A percentile compares a stretch with the other conserved stretches of the same genome.
Evolutionary conservation across 1,140 invertebrate genomes (phyloP).

Genomic region (Coelopa frigida): DNA sequence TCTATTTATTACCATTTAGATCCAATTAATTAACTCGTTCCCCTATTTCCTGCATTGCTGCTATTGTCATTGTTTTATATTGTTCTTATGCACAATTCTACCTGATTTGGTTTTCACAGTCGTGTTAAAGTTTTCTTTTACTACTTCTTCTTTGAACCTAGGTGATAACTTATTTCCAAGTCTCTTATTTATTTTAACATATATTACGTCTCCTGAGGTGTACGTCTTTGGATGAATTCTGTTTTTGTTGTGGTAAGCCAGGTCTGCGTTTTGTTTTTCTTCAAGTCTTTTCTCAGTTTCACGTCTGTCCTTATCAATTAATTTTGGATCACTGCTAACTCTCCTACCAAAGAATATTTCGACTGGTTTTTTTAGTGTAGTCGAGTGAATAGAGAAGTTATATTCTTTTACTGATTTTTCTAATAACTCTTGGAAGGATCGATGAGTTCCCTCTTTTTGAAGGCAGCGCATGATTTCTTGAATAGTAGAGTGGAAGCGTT

Average conservation of each 20-base stretch:
- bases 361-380: too few relatives aligned
- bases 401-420: conserved; percentile 13
- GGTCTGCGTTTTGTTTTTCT: conserved; percentile 5
- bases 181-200: conserved; percentile 14
- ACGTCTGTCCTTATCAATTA: conserved; percentile 12
- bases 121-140: too few relatives aligned
- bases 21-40: too few relatives aligned
- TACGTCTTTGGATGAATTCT: conserved; percentile 9
- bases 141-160: too few relatives aligned
- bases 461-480: conserved; percentile 15
- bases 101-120: too few relatives aligned
- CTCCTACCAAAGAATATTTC: conserved; percentile 17
- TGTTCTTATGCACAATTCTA: too few relatives aligned
- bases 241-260: conserved; percentile 10
- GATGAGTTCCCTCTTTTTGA: conserved; percentile 1
- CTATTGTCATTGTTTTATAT: too few relatives aligned
- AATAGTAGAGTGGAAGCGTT: conserved; percentile 18
- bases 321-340: conserved; percentile 9
- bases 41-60: too few relatives aligned
- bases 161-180: too few relatives aligned
- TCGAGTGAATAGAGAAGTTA: conserved; percentile 12
- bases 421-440: conserved; percentile 7
- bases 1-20: too few relatives aligned
- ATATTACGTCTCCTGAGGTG: conserved; percentile 9
- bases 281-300: conserved; percentile 13